Base-by-base conservation (phyloP, 2,113 vertebrate species). In the Chitala chitala region DNA sequence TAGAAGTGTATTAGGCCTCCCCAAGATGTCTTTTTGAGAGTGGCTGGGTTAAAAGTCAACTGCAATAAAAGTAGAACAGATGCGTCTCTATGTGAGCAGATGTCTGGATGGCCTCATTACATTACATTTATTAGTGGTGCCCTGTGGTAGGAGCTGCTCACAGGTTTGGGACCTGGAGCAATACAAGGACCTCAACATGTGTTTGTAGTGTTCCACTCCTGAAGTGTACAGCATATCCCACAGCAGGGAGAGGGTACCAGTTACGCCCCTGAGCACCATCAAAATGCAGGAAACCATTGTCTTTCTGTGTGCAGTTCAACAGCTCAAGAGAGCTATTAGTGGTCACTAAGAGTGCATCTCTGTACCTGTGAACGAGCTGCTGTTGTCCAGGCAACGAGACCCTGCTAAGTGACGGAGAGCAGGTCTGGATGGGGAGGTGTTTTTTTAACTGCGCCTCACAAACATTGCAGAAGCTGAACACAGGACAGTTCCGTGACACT, bases 371-470 rank as follows among this genome's bases (percentile, higher is more conserved):
- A 61, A 58, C 8, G 15, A 58, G 12, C 54, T 58, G 55, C 56
- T 61, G 26, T 61, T 38, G 55, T 59, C 55, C 42, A 51, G 58
- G 72, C 56, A 73, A 64, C 58, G n/a, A 63, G 72, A 48, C 56
- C 29, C 36, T 22, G 20, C 44, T 73, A 24, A 48, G 20, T 48
- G 17, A n/a, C 3, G 4, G 55, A n/a, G 54, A 22, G 55, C 1
- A 33, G 38, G 24, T 20, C 48, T 36, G 51, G 36, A 38, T 9
- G 54, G 55, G 71, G 6, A 48, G 40, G 22, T 20, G 22, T 0
- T 50, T 29, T n/a, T 46, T 22, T 44, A 33, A 22, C 26, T 17
- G 15, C 20, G 17, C 53, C 13, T 9, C 31, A 58, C 3, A 15
- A n/a, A 17, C 9, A n/a, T 12, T 12, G 31, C 15, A 10, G 22